Evolutionary conservation across 1,140 invertebrate genomes (phyloP).

Genomic region (Drosophila suzukii): DNA sequence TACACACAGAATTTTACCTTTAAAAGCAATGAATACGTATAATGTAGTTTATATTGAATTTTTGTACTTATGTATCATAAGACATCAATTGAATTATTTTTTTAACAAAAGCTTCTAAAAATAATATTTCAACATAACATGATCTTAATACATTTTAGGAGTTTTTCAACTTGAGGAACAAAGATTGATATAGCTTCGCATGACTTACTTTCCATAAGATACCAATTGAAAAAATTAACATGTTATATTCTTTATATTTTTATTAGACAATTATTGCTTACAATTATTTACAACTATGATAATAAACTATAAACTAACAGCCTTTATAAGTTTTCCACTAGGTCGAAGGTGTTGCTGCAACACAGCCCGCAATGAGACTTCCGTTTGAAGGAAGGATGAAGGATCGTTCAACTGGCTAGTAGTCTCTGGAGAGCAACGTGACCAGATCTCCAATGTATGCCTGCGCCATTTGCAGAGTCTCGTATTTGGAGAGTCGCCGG

Average conservation of each 20-base stretch:
- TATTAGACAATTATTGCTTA: slow-evolving; percentile 9
- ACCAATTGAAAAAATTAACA: too few relatives aligned
- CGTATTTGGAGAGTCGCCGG: slow-evolving; percentile 93
- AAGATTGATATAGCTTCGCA: not conserved
- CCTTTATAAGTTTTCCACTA: slow-evolving; percentile 76
- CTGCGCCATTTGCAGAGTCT: slow-evolving; percentile 95
- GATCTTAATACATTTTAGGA: too few relatives aligned
- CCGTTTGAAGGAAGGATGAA: not conserved
- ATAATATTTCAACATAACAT: too few relatives aligned
- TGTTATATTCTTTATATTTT: slow-evolving; percentile 4
- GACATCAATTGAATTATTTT: too few relatives aligned
- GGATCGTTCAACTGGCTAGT: slow-evolving; percentile 17
- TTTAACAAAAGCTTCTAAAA: too few relatives aligned
- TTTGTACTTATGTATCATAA: too few relatives aligned
- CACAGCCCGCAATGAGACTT: slow-evolving; percentile 18
- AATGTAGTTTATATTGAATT: too few relatives aligned
- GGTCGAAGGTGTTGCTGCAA: slow-evolving; percentile 56
- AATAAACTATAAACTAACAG: slow-evolving; percentile 60
- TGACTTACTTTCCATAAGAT: not conserved
- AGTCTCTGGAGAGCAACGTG: slow-evolving; percentile 85
- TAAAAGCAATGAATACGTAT: too few relatives aligned
- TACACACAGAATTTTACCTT: too few relatives aligned
- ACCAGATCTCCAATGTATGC: slow-evolving; percentile 91
- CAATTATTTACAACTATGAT: slow-evolving; percentile 27
- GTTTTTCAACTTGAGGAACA: too few relatives aligned